These are phyloP conservation scores for Drosophila borborema DNA, from an alignment of 2,888 invertebrate genomes.

Conservation along the genomic window DNA sequence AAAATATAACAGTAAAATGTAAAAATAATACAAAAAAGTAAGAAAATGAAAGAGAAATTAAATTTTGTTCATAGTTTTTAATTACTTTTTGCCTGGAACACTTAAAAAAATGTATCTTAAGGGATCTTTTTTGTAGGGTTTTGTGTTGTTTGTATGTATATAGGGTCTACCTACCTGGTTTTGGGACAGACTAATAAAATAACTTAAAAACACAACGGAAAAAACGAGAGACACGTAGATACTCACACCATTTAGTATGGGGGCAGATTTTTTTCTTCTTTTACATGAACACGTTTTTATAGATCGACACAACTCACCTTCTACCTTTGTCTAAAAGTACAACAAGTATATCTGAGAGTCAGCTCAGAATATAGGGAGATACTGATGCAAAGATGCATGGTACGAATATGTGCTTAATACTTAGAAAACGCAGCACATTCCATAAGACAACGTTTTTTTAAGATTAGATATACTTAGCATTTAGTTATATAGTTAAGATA, in stretches of 20 bases:
- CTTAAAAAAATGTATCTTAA: conserved; percentile 48
- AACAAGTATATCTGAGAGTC: conserved; percentile 8
- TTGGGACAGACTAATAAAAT: conserved; percentile 22
- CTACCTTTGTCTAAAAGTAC: conserved; percentile 1
- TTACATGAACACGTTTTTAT: neutral
- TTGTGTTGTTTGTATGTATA: conserved; percentile 40
- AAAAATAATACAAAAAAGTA: neutral
- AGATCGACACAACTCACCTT: conserved; percentile 45
- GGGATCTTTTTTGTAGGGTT: conserved; percentile 24
- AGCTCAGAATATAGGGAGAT: conserved; percentile 10
- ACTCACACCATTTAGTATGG: conserved; percentile 33
- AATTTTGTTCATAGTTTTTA: conserved; percentile 60
- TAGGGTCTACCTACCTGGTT: conserved; percentile 63
- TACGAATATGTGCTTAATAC: conserved; percentile 56
- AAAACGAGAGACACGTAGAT: conserved; percentile 22
- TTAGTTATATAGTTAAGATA: conserved; percentile 40
- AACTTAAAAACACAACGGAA: conserved; percentile 42
- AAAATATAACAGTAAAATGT: neutral
- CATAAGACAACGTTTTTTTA: conserved; percentile 50
- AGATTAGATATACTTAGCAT: conserved; percentile 38
- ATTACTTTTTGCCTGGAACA: conserved; percentile 51
- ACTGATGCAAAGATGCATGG: conserved; percentile 36
- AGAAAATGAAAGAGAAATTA: conserved; percentile 51
- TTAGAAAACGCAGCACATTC: conserved; percentile 68
- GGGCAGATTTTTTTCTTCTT: neutral